A percentile compares a stretch with the other conserved stretches of the same genome.
Conservation (phyloP, 2,113 vertebrate species). For the Argyrosomus japonicus region DNA sequence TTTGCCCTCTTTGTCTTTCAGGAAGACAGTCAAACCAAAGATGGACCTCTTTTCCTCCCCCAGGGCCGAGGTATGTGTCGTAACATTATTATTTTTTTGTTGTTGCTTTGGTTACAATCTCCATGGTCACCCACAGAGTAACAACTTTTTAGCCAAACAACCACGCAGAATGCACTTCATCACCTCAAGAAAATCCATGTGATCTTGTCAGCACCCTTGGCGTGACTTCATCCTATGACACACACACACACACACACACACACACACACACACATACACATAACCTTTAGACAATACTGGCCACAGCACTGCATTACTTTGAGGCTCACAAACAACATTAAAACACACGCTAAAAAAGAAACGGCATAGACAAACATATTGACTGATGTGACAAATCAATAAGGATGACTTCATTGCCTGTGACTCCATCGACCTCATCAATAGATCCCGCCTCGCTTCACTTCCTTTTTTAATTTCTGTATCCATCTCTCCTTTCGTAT, state of each 20-base stretch:
- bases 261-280: not conserved
- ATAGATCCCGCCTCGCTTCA: constrained; percentile 34
- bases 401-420: not conserved
- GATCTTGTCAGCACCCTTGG: constrained; percentile 32
- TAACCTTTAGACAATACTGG: not conserved
- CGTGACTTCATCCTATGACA: constrained; percentile 14
- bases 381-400: constrained; percentile 32
- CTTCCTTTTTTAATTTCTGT: constrained; percentile 52
- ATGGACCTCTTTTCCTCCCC: constrained; percentile 84
- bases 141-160: constrained; percentile 32
- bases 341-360: not conserved
- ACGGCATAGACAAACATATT: not conserved
- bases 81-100: not conserved
- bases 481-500: constrained; percentile 20
- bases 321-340: not conserved
- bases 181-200: constrained; percentile 22
- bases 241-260: not conserved
- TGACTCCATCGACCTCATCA: constrained; percentile 54
- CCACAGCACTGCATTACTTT: not conserved
- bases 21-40: constrained; percentile 82
- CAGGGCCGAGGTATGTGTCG: constrained; percentile 83
- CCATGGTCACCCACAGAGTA: constrained; percentile 42
- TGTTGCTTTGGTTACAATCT: constrained; percentile 72
- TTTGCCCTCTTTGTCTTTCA: constrained; percentile 55
- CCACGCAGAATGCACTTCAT: constrained; percentile 36